A percentile compares a stretch with the other conserved stretches of the same genome.
These are phyloP conservation scores for Elmis aenea DNA, from an alignment of 2,888 invertebrate genomes.

Conservation along the genomic window DNA sequence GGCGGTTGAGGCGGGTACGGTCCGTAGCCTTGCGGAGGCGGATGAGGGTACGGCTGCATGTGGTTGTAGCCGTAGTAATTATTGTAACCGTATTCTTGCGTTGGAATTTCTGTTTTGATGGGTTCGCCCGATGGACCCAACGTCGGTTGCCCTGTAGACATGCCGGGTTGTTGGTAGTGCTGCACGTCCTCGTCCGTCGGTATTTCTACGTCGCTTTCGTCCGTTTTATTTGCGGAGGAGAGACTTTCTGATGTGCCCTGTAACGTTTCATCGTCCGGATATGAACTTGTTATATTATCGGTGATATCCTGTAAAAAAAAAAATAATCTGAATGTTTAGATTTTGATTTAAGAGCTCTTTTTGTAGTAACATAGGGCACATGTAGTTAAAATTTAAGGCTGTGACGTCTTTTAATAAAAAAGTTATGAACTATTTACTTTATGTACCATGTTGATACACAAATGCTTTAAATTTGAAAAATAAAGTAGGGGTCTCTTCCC, in stretches of 20 bases:
- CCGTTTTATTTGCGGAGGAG: neutral
- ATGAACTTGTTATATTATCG: constrained; percentile 43
- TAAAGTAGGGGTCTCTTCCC: too few relatives aligned
- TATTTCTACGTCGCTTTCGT: neutral
- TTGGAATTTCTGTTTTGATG: constrained; percentile 26
- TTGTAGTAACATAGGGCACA: too few relatives aligned
- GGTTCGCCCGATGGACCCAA: constrained; percentile 17
- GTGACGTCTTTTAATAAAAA: neutral
- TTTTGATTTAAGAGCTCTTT: too few relatives aligned
- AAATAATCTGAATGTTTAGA: neutral
- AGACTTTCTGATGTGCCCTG: constrained; percentile 9
- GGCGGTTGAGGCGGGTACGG: constrained; percentile 31
- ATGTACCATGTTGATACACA: too few relatives aligned
- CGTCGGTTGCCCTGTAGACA: constrained; percentile 3
- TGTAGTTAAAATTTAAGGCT: too few relatives aligned
- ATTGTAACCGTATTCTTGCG: constrained; percentile 36
- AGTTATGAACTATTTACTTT: too few relatives aligned
- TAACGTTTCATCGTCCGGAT: constrained; percentile 31
- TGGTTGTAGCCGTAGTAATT: constrained; percentile 33
- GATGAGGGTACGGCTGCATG: constrained; percentile 37
- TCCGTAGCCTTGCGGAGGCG: constrained; percentile 20
- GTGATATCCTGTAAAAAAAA: constrained; percentile 36
- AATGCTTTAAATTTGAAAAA: too few relatives aligned
- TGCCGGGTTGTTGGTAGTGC: neutral
- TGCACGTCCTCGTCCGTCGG: neutral